Conservation (phyloP, 2,797 vertebrate species). For the Falco naumanni region DNA sequence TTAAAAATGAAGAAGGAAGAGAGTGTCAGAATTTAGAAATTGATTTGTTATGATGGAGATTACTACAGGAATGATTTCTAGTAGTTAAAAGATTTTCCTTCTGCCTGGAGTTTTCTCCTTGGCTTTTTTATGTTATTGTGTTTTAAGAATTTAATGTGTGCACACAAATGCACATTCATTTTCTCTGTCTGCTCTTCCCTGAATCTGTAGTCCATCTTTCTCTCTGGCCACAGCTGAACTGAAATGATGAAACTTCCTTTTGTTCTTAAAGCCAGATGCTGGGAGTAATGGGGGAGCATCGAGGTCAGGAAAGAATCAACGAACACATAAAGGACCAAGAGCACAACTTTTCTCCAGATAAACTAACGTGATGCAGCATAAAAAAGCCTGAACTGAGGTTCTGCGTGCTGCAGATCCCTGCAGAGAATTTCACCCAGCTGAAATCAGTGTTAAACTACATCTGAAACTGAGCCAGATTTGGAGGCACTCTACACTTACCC, state of each 20-base stretch:
- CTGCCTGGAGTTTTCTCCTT: neutral
- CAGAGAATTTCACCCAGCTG: neutral
- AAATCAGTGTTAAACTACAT: neutral
- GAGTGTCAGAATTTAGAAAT: neutral
- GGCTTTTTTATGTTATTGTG: neutral
- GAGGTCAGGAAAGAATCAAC: neutral
- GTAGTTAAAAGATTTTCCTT: neutral
- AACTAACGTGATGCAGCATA: neutral
- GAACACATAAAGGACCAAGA: neutral
- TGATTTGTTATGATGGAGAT: neutral
- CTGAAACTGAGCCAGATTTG: neutral
- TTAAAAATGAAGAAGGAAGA: neutral
- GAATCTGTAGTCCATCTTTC: neutral
- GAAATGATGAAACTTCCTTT: conserved; percentile 9
- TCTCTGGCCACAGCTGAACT: neutral
- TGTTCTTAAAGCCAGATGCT: neutral
- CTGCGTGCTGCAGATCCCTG: neutral
- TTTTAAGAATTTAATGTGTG: neutral
- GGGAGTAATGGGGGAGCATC: neutral
- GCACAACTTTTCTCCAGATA: neutral
- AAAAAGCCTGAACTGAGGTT: neutral
- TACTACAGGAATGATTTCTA: neutral
- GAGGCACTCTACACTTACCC: neutral
- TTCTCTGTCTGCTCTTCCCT: neutral
- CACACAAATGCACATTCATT: neutral